Evolutionary conservation across 64 coral and sea anemone genomes (phyloP).

Genomic region (Montipora sp.): DNA sequence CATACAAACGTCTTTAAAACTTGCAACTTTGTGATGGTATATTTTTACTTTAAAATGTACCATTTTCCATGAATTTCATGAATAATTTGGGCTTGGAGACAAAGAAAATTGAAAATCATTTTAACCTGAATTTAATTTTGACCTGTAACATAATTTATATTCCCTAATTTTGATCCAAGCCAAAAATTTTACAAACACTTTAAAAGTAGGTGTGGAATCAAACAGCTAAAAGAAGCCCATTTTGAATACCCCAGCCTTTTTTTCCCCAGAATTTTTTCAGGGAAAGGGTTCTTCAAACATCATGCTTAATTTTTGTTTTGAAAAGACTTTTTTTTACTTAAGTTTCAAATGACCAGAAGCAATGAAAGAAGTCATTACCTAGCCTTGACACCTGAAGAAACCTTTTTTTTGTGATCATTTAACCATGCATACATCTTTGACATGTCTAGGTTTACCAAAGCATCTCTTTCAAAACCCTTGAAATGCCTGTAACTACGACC

Average conservation of each 20-base stretch:
- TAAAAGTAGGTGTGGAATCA: not conserved
- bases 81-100: not conserved
- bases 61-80: not conserved
- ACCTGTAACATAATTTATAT: not conserved
- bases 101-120: not conserved
- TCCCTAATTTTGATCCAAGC: not conserved
- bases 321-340: not conserved
- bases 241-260: too few species aligned
- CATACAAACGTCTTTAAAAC: not conserved
- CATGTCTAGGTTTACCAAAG: not conserved
- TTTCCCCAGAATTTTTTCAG: too few species aligned
- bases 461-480: too few species aligned
- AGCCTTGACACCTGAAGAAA: too few species aligned
- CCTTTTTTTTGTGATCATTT: not conserved
- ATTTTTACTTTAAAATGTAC: not conserved
- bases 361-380: not conserved
- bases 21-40: constrained; percentile 3
- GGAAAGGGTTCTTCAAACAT: too few species aligned
- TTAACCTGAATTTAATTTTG: not conserved
- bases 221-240: not conserved
- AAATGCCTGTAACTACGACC: too few species aligned
- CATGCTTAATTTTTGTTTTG: not conserved
- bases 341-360: constrained; percentile 3
- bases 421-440: constrained; percentile 3
- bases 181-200: not conserved